Base-by-base conservation (phyloP, 2,113 vertebrate species). In the Vulpes ferrilata region DNA sequence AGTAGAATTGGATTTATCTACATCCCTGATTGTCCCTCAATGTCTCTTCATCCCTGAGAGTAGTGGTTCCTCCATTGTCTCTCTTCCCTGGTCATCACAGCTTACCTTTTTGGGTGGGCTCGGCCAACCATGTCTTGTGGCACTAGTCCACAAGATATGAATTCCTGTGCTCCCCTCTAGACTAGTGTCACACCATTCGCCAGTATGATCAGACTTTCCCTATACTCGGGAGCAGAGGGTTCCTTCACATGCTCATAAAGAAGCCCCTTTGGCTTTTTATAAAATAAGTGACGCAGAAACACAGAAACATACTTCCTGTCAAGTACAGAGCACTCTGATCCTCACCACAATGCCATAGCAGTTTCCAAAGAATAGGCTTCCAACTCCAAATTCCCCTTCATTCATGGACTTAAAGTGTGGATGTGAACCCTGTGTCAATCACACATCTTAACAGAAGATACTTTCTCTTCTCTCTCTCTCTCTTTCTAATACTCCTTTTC, bases 331-430 rank as follows among this genome's bases (percentile, higher is more conserved):
- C 32, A 65, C 17, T 32, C 35, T 86, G 35, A 43, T 17, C 48
- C 11, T 78, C 64, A 94, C 82, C 22, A 89, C 19, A 23, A 57
- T n/a, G n/a, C 67, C 53, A 7, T 71, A 74, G 71, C 80, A 57
- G 20, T 84, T 94, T 86, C 60, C 93, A 94, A 76, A 55, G 16
- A 43, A 57, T 30, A 88, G 64, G 43, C 27, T 65, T 86, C 35
- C n/a, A 74, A 62, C 20, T 38, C 51, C 67, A 78, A 89, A 67
- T 86, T 89, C 89, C 90, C 96, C 82, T 93, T 64, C 62, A 93
- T 71, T 74, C 89, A 88, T 86, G 83, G 80, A 82, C 57, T 89
- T 93, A 15, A 88, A 97, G 78, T 81, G 38, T 59, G 86, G 48
- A 22, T 53, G 10, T 13, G 51, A 60, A 59, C 32, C 73, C 8